These are phyloP conservation scores for Theodoxus fluviatilis DNA, from an alignment of 2,888 invertebrate genomes.

Conservation along the genomic window DNA sequence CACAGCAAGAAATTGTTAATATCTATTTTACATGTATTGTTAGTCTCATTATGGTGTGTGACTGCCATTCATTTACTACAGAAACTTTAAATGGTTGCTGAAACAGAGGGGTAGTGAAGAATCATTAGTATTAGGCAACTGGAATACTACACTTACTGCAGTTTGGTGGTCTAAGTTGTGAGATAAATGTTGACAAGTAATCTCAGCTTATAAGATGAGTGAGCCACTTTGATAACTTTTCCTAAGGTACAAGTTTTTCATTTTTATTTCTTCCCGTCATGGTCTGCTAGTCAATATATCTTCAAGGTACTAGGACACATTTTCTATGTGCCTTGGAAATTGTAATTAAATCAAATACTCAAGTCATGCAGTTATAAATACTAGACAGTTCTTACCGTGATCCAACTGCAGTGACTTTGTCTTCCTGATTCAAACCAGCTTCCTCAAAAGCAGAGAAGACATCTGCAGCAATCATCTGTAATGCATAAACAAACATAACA, in stretches of 20 bases:
- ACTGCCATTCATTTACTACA: too few relatives aligned
- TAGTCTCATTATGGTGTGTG: too few relatives aligned
- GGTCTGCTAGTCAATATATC: too few relatives aligned
- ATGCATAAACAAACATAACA: constrained; percentile 27
- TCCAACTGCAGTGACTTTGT: constrained; percentile 36
- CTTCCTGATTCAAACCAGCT: constrained; percentile 65
- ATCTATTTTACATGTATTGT: too few relatives aligned
- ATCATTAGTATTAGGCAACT: not conserved
- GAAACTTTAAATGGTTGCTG: not conserved
- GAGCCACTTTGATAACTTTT: too few relatives aligned
- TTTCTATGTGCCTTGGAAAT: not conserved
- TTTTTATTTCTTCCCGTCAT: too few relatives aligned
- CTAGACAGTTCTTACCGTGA: constrained; percentile 21
- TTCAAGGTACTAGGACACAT: too few relatives aligned
- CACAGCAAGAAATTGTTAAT: too few relatives aligned
- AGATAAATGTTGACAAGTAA: too few relatives aligned
- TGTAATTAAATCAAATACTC: not conserved
- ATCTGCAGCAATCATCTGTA: constrained; percentile 85
- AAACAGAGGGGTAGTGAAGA: not conserved
- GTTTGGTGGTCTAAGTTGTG: too few relatives aligned
- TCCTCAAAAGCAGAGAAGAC: constrained; percentile 85
- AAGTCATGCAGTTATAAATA: not conserved
- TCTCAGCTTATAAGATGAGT: too few relatives aligned
- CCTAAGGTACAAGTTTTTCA: too few relatives aligned
- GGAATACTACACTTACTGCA: not conserved